Evolutionary conservation across 2,888 invertebrate genomes (phyloP), one percentile per base, ranked within the genome.

Genomic region (Drepana falcataria): DNA sequence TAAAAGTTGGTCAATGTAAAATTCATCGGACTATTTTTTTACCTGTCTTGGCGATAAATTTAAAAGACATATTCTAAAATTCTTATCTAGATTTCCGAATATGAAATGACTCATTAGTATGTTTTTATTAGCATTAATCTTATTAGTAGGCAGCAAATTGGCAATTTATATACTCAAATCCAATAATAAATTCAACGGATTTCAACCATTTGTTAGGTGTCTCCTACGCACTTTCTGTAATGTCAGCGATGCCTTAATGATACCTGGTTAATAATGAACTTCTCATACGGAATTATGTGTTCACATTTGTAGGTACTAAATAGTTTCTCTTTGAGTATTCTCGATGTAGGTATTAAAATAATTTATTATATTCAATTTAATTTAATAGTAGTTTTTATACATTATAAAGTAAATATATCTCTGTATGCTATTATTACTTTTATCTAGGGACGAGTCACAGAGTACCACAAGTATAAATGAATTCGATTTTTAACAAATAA

Each of bases 131-230:
- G 60, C 69, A 80, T 77, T 69, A 74, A 79, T 80, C 75, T 73
- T 63, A 56, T 54, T 56, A 59, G 65, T 69, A 66, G 75, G 71
- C 65, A 72, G 66, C 71, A 75, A 83, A 87, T 85, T 79, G 79
- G 68, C 83, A 81, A 85, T 87, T 85, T 82, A 84, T 81, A 83
- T 73, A 77, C 76, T 64, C 69, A 64, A 71, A 72, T 72, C 73
- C 69, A 68, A 72, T 75, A 77, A 83, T 85, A 85, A 83, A 85
- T 85, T 79, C 76, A 63, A 70, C 64, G 68, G 74, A 71, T 75
- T 77, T 75, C 63, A 61, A 66, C 65, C 77, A 78, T 81, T 79
- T 77, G 77, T 81, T 75, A 68, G 68, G 61, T 57, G 59, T 64
- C 72, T 63, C 73, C 71, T 71, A 77, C 82, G 74, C 76, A 70